Conservation (phyloP, 2,888 invertebrate genomes). For the Perithous albicinctus region DNA sequence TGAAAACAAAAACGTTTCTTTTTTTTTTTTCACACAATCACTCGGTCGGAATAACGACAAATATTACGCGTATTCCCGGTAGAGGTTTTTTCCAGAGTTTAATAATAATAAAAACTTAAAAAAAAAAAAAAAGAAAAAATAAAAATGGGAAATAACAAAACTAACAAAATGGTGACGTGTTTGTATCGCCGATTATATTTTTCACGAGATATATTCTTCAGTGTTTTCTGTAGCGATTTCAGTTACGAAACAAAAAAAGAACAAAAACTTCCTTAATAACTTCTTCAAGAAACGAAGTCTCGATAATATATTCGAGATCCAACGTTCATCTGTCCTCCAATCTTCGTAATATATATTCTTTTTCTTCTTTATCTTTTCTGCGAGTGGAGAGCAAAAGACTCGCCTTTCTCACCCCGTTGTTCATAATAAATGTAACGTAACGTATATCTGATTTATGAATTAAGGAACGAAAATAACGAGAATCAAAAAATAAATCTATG, state of each 20-base stretch:
- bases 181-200: slow-evolving; percentile 32
- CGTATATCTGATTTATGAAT: slow-evolving; percentile 58
- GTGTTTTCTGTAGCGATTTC: not conserved
- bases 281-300: not conserved
- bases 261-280: not conserved
- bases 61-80: slow-evolving; percentile 35
- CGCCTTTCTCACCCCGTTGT: slow-evolving; percentile 23
- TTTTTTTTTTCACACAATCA: not conserved
- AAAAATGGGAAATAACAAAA: slow-evolving; percentile 34
- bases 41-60: slow-evolving; percentile 4
- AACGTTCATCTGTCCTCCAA: slow-evolving; percentile 4
- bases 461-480: slow-evolving; percentile 43
- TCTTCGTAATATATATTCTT: slow-evolving; percentile 19
- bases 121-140: slow-evolving; percentile 9
- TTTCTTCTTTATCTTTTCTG: not conserved
- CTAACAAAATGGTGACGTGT: slow-evolving; percentile 31
- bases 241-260: slow-evolving; percentile 5
- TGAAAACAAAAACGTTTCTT: slow-evolving; percentile 11
- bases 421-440: slow-evolving; percentile 39
- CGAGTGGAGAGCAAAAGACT: not conserved
- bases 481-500: slow-evolving; percentile 45
- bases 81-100: slow-evolving; percentile 26
- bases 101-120: not conserved
- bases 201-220: slow-evolving; percentile 8
- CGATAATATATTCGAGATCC: not conserved